Evolutionary conservation across 2,888 invertebrate genomes (phyloP), one percentile per base, ranked within the genome.

Genomic region (Julus scandinavius): DNA sequence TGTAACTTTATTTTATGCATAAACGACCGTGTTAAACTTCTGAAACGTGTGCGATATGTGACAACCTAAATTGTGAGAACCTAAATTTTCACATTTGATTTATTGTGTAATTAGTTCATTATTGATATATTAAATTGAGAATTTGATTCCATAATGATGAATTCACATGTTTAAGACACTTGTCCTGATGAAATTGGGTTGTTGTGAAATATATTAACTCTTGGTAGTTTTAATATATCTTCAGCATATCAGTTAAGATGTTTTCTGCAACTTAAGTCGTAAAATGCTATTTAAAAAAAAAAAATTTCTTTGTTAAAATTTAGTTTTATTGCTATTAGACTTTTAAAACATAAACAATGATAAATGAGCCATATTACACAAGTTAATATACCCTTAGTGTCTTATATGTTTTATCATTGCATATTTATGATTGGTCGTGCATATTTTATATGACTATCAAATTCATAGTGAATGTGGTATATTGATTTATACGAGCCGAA

Each of bases 381-480:
- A 40, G 38, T 38, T 80, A 38, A 38, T 80, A 29, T 29, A 80
- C 80, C 63, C 80, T 80, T 80, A 80, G 80, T 80, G 80, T 80
- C 80, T 80, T 80, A 80, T 80, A 29, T 80, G 38, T 80, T 80
- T 80, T 80, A 80, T 80, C 38, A 80, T 80, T 15, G 38, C 29
- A 20, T 58, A 72, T 80, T 80, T 80, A 80, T 80, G 2, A 80
- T 80, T 29, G 80, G 80, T 80, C 72, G 15, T 38, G 38, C 2
- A 80, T 80, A 80, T 38, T 80, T 80, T 80, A 80, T 38, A 80
- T 38, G 80, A 15, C 38, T 29, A 80, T 80, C 80, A 15, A 38
- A 15, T 80, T 80, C 29, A 80, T 80, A 11, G 80, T 80, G 38
- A 80, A 80, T 80, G 80, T 38, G 38, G 80, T 80, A 80, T 80